Conservation (phyloP, 2,888 invertebrate species). For the Lepidochitona cinerea region DNA sequence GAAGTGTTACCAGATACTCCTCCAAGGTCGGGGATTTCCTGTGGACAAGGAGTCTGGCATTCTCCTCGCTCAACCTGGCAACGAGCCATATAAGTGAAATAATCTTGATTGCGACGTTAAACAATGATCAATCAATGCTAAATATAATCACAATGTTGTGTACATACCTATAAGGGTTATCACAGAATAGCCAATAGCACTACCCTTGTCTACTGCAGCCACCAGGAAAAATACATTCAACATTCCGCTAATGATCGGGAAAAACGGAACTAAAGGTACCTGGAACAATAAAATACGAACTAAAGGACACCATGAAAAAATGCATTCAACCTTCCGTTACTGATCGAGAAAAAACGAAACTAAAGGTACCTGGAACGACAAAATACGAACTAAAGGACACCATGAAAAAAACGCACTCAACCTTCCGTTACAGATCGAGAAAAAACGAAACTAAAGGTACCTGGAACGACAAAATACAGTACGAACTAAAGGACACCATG, state of each 20-base stretch:
- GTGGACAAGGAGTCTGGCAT: no score
- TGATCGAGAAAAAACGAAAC: slow-evolving; percentile 55
- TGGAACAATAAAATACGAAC: slow-evolving; percentile 27
- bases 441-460: slow-evolving; percentile 58
- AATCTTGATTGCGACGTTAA: no score
- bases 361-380: slow-evolving; percentile 53
- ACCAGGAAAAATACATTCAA: slow-evolving; percentile 58
- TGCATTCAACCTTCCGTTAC: slow-evolving; percentile 52
- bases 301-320: slow-evolving; percentile 30
- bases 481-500: not conserved
- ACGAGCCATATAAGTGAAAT: no score
- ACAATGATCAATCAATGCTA: no score
- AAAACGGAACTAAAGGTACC: slow-evolving; percentile 61
- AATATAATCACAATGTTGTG: no score
- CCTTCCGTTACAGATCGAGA: slow-evolving; percentile 51
- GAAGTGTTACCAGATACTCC: no score
- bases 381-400: not conserved
- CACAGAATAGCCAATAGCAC: slow-evolving; percentile 32
- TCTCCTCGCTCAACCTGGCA: no score
- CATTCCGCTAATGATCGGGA: slow-evolving; percentile 52
- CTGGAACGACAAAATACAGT: slow-evolving; percentile 33
- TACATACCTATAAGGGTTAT: slow-evolving; percentile 34
- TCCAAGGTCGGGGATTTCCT: no score
- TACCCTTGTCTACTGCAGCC: slow-evolving; percentile 33
- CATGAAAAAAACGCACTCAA: slow-evolving; percentile 51